Conservation (phyloP, 1,140 invertebrate species). For the Pogonus chalceus region DNA sequence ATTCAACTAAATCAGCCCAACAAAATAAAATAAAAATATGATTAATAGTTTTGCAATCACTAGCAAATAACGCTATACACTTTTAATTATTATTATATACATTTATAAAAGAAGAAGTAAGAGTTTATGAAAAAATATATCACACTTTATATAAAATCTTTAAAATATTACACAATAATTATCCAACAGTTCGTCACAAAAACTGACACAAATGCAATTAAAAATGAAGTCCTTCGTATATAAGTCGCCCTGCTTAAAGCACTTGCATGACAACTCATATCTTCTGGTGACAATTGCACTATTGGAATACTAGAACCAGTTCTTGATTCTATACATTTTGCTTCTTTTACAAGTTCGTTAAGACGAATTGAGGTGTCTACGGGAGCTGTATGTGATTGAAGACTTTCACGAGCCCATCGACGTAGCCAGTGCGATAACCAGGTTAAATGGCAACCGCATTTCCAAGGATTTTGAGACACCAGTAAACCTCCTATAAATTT, state of each 20-base stretch:
- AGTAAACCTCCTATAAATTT: constrained; percentile 69
- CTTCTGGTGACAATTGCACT: constrained; percentile 60
- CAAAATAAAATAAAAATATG: no score
- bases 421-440: constrained; percentile 83
- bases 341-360: constrained; percentile 39
- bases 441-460: constrained; percentile 77
- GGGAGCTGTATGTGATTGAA: constrained; percentile 57
- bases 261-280: constrained; percentile 63
- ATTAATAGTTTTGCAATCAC: no score
- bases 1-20: no score
- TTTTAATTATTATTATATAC: no score
- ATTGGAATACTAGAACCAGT: constrained; percentile 51
- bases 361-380: constrained; percentile 41
- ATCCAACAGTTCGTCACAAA: neutral
- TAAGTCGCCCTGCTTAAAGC: constrained; percentile 45
- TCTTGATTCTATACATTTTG: constrained; percentile 53
- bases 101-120: no score
- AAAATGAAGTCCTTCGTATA: neutral
- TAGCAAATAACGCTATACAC: no score
- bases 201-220: neutral
- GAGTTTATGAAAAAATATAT: no score
- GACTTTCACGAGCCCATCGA: constrained; percentile 68
- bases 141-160: no score
- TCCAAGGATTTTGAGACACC: constrained; percentile 71
- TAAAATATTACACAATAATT: no score